Evolutionary conservation across 2,113 vertebrate species (phyloP), one percentile per base, ranked within the genome.

Genomic region (Engystomops pustulosus): DNA sequence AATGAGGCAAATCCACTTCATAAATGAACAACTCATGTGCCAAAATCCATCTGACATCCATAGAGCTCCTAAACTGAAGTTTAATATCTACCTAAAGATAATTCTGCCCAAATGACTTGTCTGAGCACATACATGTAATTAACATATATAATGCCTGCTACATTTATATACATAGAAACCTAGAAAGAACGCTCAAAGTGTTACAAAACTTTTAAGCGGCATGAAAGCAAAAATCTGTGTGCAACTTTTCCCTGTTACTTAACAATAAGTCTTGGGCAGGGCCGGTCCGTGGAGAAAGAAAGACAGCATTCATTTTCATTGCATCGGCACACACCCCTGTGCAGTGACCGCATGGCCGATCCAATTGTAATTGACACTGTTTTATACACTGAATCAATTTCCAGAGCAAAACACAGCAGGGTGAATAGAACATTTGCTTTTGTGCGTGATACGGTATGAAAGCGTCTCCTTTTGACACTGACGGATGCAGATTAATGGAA

Each of bases 301-400:
- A 44, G 70, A 49, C 25, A 47, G 70, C 70, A 74, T 74, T 74
- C 41, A 74, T 74, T 74, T 49, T 30, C 23, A 49, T 49, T 45
- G 58, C 62, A 68, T 23, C 44, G 30, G 55, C 27, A 7, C 60
- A 51, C 58, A 49, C 30, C 32, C 41, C 79, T 27, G 68, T 77
- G 23, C 58, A 49, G 55, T 53, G 53, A 38, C 30, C 45, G 60
- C 82, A 55, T 84, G 60, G 82, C 60, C 30, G 44, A 45, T 55
- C 53, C 30, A 32, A 84, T 68, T 67, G 58, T 27, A 84, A 77
- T 53, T 77, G 44, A 78, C 45, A 76, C 38, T 75, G 44, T 67
- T 84, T 77, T 44, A 78, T 69, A 76, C 32, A 69, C 60, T 84
- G 36, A 67, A 84, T 84, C 65, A 70, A 70, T 70, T 70, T 79